A percentile compares a stretch with the other conserved stretches of the same genome.
Conservation (phyloP, 1,140 invertebrate species). For the Drosophila fuyamai region DNA sequence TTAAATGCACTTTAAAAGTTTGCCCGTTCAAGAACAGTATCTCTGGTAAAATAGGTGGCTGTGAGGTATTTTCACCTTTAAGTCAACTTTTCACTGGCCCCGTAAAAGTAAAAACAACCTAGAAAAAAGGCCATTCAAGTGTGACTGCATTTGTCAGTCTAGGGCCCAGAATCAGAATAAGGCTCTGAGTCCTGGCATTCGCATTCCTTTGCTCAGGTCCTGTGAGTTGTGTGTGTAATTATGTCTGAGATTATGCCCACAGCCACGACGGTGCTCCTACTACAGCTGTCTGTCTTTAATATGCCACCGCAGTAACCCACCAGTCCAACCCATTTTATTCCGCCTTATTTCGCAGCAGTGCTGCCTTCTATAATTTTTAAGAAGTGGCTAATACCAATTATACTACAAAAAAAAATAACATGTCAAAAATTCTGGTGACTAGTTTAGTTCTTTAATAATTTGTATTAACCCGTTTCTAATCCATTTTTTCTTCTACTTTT, state of each 20-base stretch:
- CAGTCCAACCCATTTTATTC: not conserved
- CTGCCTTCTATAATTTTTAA: not conserved
- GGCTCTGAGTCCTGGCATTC: constrained; percentile 26
- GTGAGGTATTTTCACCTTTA: constrained; percentile 31
- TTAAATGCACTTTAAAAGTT: constrained; percentile 82
- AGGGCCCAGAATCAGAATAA: constrained; percentile 4
- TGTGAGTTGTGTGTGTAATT: constrained; percentile 67
- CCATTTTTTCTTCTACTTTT: too few species aligned
- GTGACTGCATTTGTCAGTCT: constrained; percentile 76
- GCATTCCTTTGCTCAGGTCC: constrained; percentile 15
- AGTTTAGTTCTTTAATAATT: too few species aligned
- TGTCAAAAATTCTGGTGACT: too few species aligned
- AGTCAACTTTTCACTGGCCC: constrained; percentile 59
- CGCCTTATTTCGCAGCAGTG: not conserved
- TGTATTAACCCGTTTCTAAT: too few species aligned
- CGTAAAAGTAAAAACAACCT: constrained; percentile 38
- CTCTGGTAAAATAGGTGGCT: constrained; percentile 5
- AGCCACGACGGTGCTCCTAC: constrained; percentile 51
- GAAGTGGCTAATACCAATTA: too few species aligned
- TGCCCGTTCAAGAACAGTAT: constrained; percentile 21
- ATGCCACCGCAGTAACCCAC: constrained; percentile 26
- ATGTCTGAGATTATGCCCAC: constrained; percentile 81
- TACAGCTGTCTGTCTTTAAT: constrained; percentile 63
- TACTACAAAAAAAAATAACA: too few species aligned
- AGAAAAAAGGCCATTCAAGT: constrained; percentile 57